Evolutionary conservation across 2,797 vertebrate species (phyloP).

Genomic region (Tenualosa thibaudeaui): DNA sequence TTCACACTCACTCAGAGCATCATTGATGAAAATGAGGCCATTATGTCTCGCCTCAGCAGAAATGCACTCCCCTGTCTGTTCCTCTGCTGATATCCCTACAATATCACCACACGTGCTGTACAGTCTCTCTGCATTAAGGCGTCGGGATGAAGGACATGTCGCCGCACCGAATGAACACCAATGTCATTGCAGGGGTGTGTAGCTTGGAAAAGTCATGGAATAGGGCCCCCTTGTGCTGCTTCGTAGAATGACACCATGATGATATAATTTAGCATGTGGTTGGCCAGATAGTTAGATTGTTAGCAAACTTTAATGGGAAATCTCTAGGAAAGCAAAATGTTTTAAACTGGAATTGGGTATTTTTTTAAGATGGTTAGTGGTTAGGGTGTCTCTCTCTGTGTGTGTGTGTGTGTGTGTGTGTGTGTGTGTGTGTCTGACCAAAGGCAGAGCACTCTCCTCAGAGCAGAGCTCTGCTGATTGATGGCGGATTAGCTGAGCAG

Average conservation of each 20-base stretch:
- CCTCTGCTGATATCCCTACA: background rate
- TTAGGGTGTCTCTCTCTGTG: background rate
- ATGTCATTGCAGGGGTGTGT: constrained; percentile 41
- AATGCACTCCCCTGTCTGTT: background rate
- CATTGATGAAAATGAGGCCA: constrained; percentile 3
- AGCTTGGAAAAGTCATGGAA: constrained; percentile 31
- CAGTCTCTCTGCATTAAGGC: background rate
- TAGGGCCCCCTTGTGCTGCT: constrained; percentile 65
- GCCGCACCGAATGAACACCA: background rate
- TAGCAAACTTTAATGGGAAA: background rate
- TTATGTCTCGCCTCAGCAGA: background rate
- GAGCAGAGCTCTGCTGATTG: constrained; percentile 7
- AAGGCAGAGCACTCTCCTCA: background rate
- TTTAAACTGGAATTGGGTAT: background rate
- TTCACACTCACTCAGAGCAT: background rate
- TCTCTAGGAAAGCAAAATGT: background rate
- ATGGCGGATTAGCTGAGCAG: constrained; percentile 21
- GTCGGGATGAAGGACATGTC: background rate
- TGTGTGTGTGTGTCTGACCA: background rate
- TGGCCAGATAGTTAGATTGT: background rate
- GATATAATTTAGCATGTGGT: background rate
- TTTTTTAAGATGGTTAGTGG: background rate
- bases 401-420: background rate
- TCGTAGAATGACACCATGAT: background rate
- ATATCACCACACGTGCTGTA: background rate